Conservation (phyloP, 2,888 invertebrate species). For the Neoitamus cyanurus region DNA sequence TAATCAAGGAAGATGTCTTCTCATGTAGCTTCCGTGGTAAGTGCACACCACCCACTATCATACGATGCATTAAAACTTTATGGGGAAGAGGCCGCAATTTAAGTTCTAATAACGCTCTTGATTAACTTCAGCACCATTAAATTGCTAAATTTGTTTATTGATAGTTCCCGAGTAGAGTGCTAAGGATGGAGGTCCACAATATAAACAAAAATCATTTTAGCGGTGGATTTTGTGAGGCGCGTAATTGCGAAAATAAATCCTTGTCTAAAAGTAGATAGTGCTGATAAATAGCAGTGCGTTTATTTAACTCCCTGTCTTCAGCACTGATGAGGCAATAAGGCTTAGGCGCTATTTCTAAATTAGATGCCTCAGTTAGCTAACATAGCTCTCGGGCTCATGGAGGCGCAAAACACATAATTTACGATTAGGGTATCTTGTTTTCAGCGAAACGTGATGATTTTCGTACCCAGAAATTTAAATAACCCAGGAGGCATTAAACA, state of each 20-base stretch:
- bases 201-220: not conserved
- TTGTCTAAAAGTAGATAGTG: conserved; percentile 1
- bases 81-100: not conserved
- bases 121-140: conserved; percentile 10
- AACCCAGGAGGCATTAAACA: not conserved
- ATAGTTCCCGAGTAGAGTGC: not conserved
- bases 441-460: not conserved
- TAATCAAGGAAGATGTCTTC: not conserved
- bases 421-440: not conserved
- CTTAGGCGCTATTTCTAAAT: not conserved
- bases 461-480: not conserved
- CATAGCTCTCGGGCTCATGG: not conserved
- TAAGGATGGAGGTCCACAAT: not conserved
- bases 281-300: not conserved
- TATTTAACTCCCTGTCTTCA: not conserved
- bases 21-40: not conserved
- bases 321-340: not conserved
- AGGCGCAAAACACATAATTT: not conserved
- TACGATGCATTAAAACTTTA: not conserved
- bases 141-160: conserved; percentile 16
- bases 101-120: not conserved
- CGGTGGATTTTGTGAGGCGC: not conserved
- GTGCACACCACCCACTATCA: not conserved
- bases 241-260: conserved; percentile 8
- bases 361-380: not conserved